phyloP scores from a whole-genome alignment of 1,140 invertebrate species.

The Colletes gigas region DNA sequence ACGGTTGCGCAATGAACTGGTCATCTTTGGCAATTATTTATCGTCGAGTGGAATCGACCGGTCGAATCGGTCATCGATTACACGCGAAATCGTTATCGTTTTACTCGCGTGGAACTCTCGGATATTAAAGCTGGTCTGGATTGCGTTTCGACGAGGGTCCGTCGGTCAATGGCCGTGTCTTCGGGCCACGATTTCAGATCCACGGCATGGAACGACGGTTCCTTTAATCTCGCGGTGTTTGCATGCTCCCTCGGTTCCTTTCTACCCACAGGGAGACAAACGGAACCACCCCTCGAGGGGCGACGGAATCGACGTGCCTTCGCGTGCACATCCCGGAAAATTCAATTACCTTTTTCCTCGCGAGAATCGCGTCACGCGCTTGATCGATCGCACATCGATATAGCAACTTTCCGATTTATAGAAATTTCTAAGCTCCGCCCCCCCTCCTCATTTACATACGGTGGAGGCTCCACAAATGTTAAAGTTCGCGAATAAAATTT shows the following conservation, averaged over 20 bases:
- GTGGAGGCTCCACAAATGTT: no score
- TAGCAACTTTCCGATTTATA: not conserved
- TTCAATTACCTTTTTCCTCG: slow-evolving; percentile 70
- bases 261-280: slow-evolving; percentile 59
- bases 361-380: not conserved
- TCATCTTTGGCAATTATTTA: not conserved
- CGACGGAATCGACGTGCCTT: slow-evolving; percentile 32
- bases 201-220: slow-evolving; percentile 59
- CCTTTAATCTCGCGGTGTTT: slow-evolving; percentile 80
- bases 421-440: no score
- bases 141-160: slow-evolving; percentile 49
- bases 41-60: not conserved
- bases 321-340: slow-evolving; percentile 65
- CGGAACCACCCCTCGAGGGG: slow-evolving; percentile 64
- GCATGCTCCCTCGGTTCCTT: slow-evolving; percentile 68
- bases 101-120: no score
- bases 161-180: slow-evolving; percentile 49
- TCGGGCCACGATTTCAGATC: slow-evolving; percentile 56
- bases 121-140: slow-evolving; percentile 65
- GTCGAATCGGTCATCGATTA: no score
- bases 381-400: not conserved
- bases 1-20: not conserved
- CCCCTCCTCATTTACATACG: no score
- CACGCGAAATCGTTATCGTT: no score
- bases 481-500: no score